These are phyloP conservation scores for Centruroides sculpturatus DNA, from an alignment of 1,140 invertebrate genomes.

Conservation along the genomic window DNA sequence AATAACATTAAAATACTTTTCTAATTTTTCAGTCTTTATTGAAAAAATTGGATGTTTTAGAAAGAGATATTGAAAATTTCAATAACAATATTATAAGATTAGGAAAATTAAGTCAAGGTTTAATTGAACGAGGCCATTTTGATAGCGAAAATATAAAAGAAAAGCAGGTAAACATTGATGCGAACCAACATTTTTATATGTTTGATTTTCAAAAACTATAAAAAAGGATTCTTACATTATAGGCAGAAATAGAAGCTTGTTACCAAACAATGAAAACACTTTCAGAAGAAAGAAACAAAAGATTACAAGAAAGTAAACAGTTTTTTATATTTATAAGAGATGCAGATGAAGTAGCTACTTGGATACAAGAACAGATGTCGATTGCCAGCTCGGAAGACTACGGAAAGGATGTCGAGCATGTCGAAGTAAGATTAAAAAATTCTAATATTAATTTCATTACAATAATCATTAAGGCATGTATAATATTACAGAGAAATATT, in stretches of 20 bases:
- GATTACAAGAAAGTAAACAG: conserved; percentile 54
- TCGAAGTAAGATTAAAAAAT: conserved; percentile 46
- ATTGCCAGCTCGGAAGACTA: conserved; percentile 84
- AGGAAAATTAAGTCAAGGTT: conserved; percentile 41
- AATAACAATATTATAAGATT: conserved; percentile 50
- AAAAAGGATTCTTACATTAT: too few relatives aligned
- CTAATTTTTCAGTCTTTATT: too few relatives aligned
- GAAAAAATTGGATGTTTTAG: conserved; percentile 65
- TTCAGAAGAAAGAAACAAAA: conserved; percentile 50
- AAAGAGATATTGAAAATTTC: conserved; percentile 59
- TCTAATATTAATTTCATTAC: background rate
- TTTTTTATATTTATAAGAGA: conserved; percentile 67
- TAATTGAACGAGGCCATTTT: conserved; percentile 61
- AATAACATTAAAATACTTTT: too few relatives aligned
- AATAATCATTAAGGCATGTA: background rate
- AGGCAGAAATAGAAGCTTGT: conserved; percentile 43
- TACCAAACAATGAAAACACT: conserved; percentile 58
- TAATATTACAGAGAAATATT: background rate
- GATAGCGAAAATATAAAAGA: conserved; percentile 33
- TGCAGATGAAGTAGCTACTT: conserved; percentile 72
- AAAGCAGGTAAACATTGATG: conserved; percentile 36
- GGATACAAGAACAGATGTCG: conserved; percentile 76
- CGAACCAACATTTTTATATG: too few relatives aligned
- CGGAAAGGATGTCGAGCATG: conserved; percentile 84
- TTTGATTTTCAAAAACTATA: too few relatives aligned